Conservation (phyloP, 2,888 invertebrate genomes). For the Pardosa pseudoannulata region DNA sequence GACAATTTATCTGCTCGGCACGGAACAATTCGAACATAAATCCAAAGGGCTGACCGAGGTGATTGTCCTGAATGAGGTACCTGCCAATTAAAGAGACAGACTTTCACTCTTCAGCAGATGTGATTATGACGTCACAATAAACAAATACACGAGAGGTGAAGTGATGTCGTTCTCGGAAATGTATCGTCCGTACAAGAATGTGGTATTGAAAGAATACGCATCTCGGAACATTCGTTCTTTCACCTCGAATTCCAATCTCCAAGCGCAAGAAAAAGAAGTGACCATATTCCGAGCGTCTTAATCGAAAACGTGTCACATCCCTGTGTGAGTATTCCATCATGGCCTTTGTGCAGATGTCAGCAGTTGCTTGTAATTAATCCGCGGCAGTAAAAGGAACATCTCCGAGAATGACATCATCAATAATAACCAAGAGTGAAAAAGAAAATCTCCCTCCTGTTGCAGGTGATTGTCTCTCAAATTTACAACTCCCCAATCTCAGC, state of each 20-base stretch:
- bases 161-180: too few species aligned
- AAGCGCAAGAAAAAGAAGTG: not conserved
- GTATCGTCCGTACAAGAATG: too few species aligned
- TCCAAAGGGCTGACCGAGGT: too few species aligned
- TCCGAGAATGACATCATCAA: not conserved
- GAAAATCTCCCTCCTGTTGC: not conserved
- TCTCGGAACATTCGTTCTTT: not conserved
- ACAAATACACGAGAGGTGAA: too few species aligned
- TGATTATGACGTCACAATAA: too few species aligned
- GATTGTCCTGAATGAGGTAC: too few species aligned
- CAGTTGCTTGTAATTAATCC: conserved; percentile 59
- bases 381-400: not conserved
- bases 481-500: too few species aligned
- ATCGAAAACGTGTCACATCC: conserved; percentile 38
- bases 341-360: conserved; percentile 44
- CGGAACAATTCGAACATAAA: too few species aligned
- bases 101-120: too few species aligned
- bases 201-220: too few species aligned
- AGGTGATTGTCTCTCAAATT: not conserved
- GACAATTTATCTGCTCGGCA: too few species aligned
- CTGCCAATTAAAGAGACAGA: too few species aligned
- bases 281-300: not conserved
- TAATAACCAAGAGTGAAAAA: not conserved
- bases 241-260: not conserved
- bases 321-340: conserved; percentile 54